Conservation (phyloP, 2,888 invertebrate genomes). For the Phania funesta region DNA sequence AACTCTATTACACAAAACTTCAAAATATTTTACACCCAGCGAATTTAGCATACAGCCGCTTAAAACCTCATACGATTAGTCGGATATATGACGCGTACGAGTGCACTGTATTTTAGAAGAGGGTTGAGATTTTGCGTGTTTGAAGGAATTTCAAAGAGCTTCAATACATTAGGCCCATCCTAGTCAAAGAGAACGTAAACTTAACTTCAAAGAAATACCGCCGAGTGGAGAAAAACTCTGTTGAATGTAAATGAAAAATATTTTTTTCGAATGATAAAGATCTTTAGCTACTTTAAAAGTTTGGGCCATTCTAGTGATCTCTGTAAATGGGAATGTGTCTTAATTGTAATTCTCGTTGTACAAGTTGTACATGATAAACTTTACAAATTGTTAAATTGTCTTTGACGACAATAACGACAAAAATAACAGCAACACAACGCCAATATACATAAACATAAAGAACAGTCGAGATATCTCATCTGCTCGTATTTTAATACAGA, state of each 20-base stretch:
- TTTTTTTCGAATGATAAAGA: no score
- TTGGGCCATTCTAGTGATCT: neutral
- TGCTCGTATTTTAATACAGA: conserved; percentile 21
- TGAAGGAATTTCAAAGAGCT: neutral
- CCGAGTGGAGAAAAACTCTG: no score
- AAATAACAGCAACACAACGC: conserved; percentile 33
- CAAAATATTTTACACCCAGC: conserved; percentile 2
- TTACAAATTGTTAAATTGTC: conserved; percentile 68
- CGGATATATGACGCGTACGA: no score
- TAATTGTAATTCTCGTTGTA: conserved; percentile 39
- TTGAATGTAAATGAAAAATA: no score
- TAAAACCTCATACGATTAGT: no score
- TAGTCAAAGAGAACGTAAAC: neutral
- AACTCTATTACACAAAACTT: conserved; percentile 57
- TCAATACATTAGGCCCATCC: conserved; percentile 1
- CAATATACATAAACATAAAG: conserved; percentile 57
- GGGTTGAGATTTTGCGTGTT: conserved; percentile 4
- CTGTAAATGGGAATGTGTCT: conserved; percentile 2
- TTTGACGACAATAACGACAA: conserved; percentile 66
- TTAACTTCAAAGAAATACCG: neutral
- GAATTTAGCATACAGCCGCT: neutral
- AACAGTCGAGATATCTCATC: conserved; percentile 63
- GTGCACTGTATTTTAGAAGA: conserved; percentile 13
- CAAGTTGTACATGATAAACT: conserved; percentile 65
- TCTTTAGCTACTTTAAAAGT: neutral